A percentile compares a stretch with the other conserved stretches of the same genome.
phyloP scores from a whole-genome alignment of 2,888 invertebrate genomes.

The Bedellia somnulentella region DNA sequence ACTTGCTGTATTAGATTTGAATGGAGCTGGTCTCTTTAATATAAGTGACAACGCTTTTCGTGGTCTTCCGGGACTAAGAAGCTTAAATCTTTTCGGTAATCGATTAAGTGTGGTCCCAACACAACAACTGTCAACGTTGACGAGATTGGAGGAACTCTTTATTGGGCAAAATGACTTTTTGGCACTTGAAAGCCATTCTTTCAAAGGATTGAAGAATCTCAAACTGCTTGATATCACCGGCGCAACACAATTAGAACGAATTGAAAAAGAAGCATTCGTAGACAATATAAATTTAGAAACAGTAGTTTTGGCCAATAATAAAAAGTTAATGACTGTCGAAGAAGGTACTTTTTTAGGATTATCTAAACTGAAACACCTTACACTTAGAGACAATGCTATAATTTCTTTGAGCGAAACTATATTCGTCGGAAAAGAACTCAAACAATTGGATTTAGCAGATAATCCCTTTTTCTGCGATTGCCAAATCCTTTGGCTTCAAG shows the following conservation, averaged over 20 bases:
- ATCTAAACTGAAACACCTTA: constrained; percentile 76
- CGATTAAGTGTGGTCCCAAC: constrained; percentile 75
- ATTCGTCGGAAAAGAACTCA: constrained; percentile 77
- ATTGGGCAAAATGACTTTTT: constrained; percentile 83
- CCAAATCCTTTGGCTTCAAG: constrained; percentile 76
- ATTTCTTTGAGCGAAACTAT: constrained; percentile 75
- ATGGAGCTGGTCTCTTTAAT: constrained; percentile 78
- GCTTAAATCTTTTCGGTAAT: constrained; percentile 79
- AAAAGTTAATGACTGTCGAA: constrained; percentile 70
- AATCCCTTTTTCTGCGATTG: constrained; percentile 84
- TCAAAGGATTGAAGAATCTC: constrained; percentile 76
- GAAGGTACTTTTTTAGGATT: constrained; percentile 77
- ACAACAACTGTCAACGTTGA: constrained; percentile 68
- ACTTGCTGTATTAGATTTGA: constrained; percentile 75
- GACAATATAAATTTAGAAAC: constrained; percentile 82
- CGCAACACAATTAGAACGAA: constrained; percentile 69
- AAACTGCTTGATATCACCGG: constrained; percentile 78
- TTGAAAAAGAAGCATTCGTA: constrained; percentile 77
- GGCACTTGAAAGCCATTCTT: constrained; percentile 70
- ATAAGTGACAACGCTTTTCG: constrained; percentile 76
- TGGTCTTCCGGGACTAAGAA: constrained; percentile 75
- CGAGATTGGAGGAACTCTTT: constrained; percentile 76
- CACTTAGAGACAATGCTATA: constrained; percentile 78
- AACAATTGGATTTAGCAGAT: constrained; percentile 76
- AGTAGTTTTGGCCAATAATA: constrained; percentile 75